These are phyloP conservation scores for Clarias laeviceps DNA, from an alignment of 2,797 vertebrate genomes.

Conservation along the genomic window DNA sequence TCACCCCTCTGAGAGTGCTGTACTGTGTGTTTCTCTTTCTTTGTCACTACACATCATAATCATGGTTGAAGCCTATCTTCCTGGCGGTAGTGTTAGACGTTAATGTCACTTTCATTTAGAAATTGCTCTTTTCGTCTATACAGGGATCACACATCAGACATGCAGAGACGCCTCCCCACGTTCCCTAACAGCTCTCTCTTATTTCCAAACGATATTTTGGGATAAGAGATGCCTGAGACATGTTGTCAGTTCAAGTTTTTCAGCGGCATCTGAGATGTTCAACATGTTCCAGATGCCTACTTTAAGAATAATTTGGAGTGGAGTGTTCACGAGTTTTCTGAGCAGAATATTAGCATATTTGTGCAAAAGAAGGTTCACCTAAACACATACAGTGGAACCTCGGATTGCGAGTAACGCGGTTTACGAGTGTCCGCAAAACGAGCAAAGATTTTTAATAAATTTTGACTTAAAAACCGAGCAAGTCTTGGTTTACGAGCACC, in stretches of 20 bases:
- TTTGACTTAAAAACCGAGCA: too few species aligned
- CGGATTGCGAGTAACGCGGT: too few species aligned
- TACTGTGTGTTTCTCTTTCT: not conserved
- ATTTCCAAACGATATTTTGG: not conserved
- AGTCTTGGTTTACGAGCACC: too few species aligned
- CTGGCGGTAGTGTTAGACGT: not conserved
- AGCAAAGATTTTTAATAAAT: too few species aligned
- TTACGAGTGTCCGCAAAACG: too few species aligned
- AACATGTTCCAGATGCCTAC: not conserved
- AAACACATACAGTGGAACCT: too few species aligned
- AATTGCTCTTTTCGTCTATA: not conserved
- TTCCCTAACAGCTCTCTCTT: not conserved
- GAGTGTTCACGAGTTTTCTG: not conserved
- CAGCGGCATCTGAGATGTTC: not conserved
- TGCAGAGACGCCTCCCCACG: not conserved
- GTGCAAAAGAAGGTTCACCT: not conserved
- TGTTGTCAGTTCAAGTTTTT: not conserved
- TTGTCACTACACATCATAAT: not conserved
- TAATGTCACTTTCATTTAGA: not conserved
- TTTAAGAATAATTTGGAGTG: not conserved
- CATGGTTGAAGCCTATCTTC: not conserved
- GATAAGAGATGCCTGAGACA: not conserved
- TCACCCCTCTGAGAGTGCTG: not conserved
- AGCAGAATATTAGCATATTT: not conserved
- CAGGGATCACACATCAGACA: not conserved